These are phyloP conservation scores for Galaxea fascicularis DNA, from an alignment of 92 coral and sea anemone species.

Conservation along the genomic window DNA sequence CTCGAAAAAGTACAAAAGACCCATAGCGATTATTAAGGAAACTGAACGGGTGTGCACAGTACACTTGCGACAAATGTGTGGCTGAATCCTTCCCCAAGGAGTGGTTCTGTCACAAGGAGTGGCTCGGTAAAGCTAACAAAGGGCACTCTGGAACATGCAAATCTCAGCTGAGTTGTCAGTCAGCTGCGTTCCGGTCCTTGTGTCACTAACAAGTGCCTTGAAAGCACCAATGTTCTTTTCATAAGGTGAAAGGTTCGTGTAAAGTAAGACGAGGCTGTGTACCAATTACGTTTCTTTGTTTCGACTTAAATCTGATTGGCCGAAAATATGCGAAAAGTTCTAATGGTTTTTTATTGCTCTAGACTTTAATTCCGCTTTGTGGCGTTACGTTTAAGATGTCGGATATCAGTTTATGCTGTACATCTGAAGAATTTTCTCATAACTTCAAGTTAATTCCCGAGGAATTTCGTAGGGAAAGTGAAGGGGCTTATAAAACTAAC, in stretches of 20 bases:
- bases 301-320: constrained; percentile 33
- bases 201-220: constrained; percentile 1
- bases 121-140: neutral
- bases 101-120: neutral
- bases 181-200: constrained; percentile 6
- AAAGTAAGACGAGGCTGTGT: neutral
- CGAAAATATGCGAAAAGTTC: neutral
- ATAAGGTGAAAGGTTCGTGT: constrained; percentile 2
- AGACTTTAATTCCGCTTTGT: neutral
- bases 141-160: neutral
- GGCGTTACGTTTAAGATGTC: neutral
- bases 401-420: neutral
- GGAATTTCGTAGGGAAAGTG: too few relatives aligned
- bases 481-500: too few relatives aligned
- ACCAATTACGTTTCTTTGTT: constrained; percentile 1
- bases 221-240: neutral
- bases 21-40: constrained; percentile 31
- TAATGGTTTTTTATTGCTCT: neutral
- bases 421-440: neutral
- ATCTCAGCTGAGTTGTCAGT: neutral
- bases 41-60: neutral
- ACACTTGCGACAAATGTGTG: neutral
- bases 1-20: constrained; percentile 47
- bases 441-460: too few relatives aligned
- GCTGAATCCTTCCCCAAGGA: neutral